These are phyloP conservation scores for Peromyscus nudipes DNA, from an alignment of 2,797 vertebrate genomes.

Conservation along the genomic window DNA sequence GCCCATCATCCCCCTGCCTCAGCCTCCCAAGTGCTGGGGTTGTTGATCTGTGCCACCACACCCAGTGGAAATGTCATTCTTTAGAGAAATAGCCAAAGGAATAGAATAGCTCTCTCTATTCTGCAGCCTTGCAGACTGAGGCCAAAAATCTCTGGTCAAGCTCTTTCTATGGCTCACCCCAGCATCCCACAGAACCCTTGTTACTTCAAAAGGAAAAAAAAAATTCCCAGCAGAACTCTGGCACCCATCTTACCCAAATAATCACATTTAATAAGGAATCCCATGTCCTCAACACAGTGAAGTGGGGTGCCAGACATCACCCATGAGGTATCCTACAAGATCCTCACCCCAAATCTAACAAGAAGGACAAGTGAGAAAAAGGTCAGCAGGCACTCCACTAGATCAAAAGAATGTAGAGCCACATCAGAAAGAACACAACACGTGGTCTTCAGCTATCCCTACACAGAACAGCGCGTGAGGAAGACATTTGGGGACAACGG, in stretches of 20 bases:
- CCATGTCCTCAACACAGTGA: not conserved
- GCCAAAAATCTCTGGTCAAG: not conserved
- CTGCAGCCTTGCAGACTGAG: not conserved
- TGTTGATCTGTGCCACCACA: not conserved
- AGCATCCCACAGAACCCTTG: not conserved
- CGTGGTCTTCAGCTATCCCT: not conserved
- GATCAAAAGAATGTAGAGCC: not conserved
- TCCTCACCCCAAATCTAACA: not conserved
- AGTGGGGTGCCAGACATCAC: not conserved
- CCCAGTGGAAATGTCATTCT: not conserved
- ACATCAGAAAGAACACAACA: not conserved
- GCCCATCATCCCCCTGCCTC: not conserved
- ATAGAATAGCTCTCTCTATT: too few species aligned
- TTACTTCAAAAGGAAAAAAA: not conserved
- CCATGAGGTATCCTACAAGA: not conserved
- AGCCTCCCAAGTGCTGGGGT: not conserved
- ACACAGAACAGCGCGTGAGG: too few species aligned
- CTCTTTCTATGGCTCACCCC: not conserved
- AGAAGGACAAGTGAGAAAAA: not conserved
- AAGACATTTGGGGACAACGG: not conserved
- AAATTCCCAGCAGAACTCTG: not conserved
- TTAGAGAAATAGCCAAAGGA: not conserved
- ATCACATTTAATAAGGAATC: not conserved
- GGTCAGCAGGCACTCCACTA: not conserved
- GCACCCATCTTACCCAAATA: not conserved